Evolutionary conservation across 1,140 invertebrate genomes (phyloP).

Genomic region (Zaprionus kolodkinae): DNA sequence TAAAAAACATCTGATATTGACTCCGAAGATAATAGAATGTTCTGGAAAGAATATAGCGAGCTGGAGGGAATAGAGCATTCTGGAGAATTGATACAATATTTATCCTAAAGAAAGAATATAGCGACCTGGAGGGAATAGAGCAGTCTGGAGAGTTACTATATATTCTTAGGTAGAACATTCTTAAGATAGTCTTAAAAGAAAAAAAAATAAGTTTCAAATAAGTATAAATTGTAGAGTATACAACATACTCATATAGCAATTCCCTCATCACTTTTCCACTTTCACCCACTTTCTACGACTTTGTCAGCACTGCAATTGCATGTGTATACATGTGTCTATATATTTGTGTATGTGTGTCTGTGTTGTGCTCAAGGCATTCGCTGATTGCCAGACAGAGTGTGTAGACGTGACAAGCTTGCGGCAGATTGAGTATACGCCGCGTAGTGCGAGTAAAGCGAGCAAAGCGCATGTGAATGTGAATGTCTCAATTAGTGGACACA

Average conservation of each 20-base stretch:
- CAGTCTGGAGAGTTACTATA: too few relatives aligned
- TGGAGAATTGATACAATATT: too few relatives aligned
- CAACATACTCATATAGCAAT: constrained; percentile 1
- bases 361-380: constrained; percentile 41
- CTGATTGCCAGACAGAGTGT: constrained; percentile 45
- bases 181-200: too few relatives aligned
- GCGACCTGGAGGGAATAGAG: too few relatives aligned
- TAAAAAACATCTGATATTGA: too few relatives aligned
- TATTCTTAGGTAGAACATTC: too few relatives aligned
- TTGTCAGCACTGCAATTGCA: constrained; percentile 49
- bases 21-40: too few relatives aligned
- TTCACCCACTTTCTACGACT: background rate
- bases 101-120: too few relatives aligned
- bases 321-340: constrained; percentile 40
- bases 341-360: constrained; percentile 7
- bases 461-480: constrained; percentile 25
- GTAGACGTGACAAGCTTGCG: constrained; percentile 65
- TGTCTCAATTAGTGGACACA: constrained; percentile 72
- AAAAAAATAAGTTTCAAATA: too few relatives aligned
- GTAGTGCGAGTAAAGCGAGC: constrained; percentile 20
- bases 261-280: background rate
- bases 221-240: background rate
- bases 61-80: too few relatives aligned
- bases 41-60: too few relatives aligned
- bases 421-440: constrained; percentile 54